phyloP scores from a whole-genome alignment of 37 sponge, comb jelly and placozoan genomes.

The Mnemiopsis leidyi region DNA sequence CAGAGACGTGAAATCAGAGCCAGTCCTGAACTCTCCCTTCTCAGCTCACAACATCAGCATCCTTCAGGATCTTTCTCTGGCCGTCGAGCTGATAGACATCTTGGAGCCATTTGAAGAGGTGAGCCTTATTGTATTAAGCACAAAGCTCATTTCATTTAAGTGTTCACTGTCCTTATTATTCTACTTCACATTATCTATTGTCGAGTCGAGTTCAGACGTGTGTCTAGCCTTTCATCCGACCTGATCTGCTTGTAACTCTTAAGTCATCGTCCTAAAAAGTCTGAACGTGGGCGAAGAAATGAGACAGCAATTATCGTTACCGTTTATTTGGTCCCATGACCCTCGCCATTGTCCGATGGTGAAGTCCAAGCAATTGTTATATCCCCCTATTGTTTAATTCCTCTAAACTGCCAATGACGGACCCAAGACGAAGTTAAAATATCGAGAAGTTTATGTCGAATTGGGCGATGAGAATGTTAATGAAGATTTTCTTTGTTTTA shows the following conservation, averaged over 20 bases:
- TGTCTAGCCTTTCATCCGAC: neutral
- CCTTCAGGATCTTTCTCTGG: neutral
- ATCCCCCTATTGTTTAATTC: neutral
- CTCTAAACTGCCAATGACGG: neutral
- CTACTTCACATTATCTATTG: neutral
- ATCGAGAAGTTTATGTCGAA: neutral
- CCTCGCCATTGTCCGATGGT: neutral
- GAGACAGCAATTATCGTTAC: neutral
- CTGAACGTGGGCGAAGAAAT: neutral
- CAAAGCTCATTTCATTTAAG: no score
- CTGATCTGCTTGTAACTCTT: no score
- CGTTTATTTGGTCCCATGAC: neutral
- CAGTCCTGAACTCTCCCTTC: neutral
- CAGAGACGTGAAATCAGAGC: neutral
- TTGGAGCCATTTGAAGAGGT: constrained; percentile 24
- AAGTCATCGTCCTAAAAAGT: neutral
- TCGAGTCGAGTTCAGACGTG: neutral
- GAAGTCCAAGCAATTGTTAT: neutral
- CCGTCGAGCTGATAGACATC: constrained; percentile 23
- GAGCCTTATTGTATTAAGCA: neutral
- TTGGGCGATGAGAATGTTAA: neutral
- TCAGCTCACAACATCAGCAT: constrained; percentile 21
- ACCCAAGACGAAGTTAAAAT: neutral
- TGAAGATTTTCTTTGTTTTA: neutral
- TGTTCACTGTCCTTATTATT: no score